phyloP scores from a whole-genome alignment of 2,113 vertebrate species.

The Colistium nudipinnis region DNA sequence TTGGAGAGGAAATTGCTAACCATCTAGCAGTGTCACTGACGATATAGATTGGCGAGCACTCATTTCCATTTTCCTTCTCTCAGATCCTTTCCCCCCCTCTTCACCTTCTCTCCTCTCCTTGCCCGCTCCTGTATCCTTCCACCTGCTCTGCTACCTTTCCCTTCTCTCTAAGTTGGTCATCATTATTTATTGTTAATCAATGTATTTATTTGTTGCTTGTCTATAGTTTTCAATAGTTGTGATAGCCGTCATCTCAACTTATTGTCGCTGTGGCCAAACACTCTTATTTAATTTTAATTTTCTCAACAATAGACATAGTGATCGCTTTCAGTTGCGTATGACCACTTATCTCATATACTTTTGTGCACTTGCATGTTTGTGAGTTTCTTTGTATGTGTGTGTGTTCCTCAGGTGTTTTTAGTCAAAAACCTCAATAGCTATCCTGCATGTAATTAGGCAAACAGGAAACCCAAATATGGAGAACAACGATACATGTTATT shows the following conservation, averaged over 20 bases:
- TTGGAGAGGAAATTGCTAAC: constrained; percentile 81
- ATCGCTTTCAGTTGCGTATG: constrained; percentile 35
- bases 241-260: constrained; percentile 54
- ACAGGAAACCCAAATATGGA: too few relatives aligned
- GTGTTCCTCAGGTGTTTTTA: not conserved
- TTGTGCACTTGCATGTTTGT: not conserved
- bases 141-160: constrained; percentile 1
- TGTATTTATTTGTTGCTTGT: not conserved
- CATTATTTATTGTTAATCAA: constrained; percentile 3
- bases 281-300: constrained; percentile 45
- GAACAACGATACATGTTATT: not conserved
- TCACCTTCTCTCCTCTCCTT: constrained; percentile 22
- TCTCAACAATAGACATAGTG: constrained; percentile 46
- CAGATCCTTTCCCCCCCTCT: constrained; percentile 37
- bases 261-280: constrained; percentile 51
- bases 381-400: not conserved
- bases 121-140: not conserved
- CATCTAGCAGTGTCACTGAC: constrained; percentile 77
- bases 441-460: not conserved
- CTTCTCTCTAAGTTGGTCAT: not conserved
- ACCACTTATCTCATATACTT: constrained; percentile 53
- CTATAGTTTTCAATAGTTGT: not conserved
- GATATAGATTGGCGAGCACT: constrained; percentile 71
- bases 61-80: constrained; percentile 75
- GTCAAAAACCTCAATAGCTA: not conserved